Evolutionary conservation across 1,140 invertebrate species (phyloP).

Genomic region (Drosophila sulfurigaster): DNA sequence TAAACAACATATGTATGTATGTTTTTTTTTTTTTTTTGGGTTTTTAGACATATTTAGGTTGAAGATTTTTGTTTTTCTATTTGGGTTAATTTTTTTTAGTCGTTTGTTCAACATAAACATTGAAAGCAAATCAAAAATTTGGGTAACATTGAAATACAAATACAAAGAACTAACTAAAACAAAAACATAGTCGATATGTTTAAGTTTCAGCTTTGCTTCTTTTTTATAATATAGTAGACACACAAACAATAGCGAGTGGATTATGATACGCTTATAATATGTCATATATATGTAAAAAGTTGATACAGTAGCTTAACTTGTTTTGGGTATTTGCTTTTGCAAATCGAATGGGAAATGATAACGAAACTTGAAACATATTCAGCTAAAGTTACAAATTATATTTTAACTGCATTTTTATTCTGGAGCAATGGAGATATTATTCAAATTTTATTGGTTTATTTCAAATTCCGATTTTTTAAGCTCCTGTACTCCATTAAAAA

Average conservation of each 20-base stretch:
- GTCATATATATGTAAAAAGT: slow-evolving; percentile 12
- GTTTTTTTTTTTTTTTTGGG: slow-evolving; percentile 34
- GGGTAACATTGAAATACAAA: slow-evolving; percentile 75
- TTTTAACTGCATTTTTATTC: slow-evolving; percentile 13
- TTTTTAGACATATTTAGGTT: slow-evolving; percentile 35
- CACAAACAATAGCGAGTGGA: slow-evolving; percentile 83
- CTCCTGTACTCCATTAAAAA: slow-evolving; percentile 16
- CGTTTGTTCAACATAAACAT: slow-evolving; percentile 68
- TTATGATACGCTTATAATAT: slow-evolving; percentile 65
- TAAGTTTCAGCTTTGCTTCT: slow-evolving; percentile 55
- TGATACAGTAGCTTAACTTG: slow-evolving; percentile 1
- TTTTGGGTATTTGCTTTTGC: background rate
- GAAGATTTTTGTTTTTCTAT: slow-evolving; percentile 45
- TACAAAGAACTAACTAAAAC: slow-evolving; percentile 53
- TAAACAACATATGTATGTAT: slow-evolving; percentile 74
- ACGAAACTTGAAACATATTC: background rate
- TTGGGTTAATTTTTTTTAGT: slow-evolving; percentile 46
- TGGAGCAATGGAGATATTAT: slow-evolving; percentile 15
- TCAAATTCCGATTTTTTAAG: background rate
- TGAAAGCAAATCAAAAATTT: slow-evolving; percentile 74
- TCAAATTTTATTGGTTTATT: background rate
- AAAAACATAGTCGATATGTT: slow-evolving; percentile 53
- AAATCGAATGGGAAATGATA: slow-evolving; percentile 18
- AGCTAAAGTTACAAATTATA: slow-evolving; percentile 10
- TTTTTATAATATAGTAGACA: slow-evolving; percentile 53